Evolutionary conservation across 2,113 vertebrate genomes (phyloP).

Genomic region (Numida meleagris): DNA sequence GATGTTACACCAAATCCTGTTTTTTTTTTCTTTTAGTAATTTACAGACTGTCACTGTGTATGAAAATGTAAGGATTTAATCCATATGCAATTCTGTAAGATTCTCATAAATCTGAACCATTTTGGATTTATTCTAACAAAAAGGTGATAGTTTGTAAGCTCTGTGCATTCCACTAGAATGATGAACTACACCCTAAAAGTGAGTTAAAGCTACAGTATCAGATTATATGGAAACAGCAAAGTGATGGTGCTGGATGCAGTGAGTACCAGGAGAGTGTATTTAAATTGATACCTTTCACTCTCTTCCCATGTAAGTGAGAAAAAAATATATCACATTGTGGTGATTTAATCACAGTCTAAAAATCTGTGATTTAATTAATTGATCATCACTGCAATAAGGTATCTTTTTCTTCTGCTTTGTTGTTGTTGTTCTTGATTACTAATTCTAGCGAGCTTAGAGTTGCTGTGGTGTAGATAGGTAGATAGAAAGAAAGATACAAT

Average conservation of each 20-base stretch:
- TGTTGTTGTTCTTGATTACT: neutral
- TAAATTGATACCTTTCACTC: neutral
- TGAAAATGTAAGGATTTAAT: neutral
- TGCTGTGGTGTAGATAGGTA: neutral
- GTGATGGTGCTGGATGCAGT: rapidly evolving
- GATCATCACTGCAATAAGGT: neutral
- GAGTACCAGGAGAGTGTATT: neutral
- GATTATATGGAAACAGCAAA: neutral
- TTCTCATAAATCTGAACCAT: neutral
- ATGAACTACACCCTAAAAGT: neutral
- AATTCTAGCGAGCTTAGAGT: neutral
- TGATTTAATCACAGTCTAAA: neutral
- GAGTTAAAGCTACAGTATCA: neutral
- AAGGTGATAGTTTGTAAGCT: neutral
- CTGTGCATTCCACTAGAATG: neutral
- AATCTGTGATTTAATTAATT: neutral
- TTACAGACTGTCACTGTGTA: neutral
- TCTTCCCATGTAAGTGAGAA: neutral
- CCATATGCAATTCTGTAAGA: neutral
- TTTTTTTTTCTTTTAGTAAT: neutral
- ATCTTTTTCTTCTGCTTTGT: neutral
- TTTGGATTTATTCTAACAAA: neutral
- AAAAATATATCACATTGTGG: neutral
- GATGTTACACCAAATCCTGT: neutral
- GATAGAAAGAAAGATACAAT: neutral